These are phyloP conservation scores for Lagopus muta DNA, from an alignment of 2,113 vertebrate genomes.

Conservation along the genomic window DNA sequence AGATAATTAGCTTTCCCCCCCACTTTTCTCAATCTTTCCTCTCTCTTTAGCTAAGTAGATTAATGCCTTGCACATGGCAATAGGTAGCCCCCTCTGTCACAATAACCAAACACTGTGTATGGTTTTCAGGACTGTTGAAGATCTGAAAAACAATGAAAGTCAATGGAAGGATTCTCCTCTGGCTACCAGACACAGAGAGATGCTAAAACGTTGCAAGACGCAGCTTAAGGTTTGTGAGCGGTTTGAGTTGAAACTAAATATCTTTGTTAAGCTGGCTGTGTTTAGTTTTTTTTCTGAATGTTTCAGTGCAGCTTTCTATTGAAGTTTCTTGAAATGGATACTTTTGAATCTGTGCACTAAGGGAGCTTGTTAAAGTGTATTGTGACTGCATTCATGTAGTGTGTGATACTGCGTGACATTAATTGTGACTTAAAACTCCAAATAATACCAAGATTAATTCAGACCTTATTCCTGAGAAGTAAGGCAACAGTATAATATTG, in stretches of 20 bases:
- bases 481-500: not conserved
- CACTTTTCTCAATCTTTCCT: not conserved
- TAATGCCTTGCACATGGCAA: not conserved
- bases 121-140: conserved; percentile 91
- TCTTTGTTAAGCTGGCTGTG: not conserved
- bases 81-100: not conserved
- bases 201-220: conserved; percentile 98
- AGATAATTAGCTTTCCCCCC: rapidly evolving
- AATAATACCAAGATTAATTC: not conserved
- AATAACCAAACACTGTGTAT: not conserved
- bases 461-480: not conserved
- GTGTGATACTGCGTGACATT: rapidly evolving
- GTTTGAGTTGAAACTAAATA: not conserved
- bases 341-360: rapidly evolving
- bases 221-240: conserved; percentile 93
- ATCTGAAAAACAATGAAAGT: conserved; percentile 96
- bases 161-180: conserved; percentile 98
- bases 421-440: not conserved
- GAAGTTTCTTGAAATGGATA: not conserved
- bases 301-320: not conserved
- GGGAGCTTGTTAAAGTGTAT: not conserved
- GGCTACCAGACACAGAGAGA: conserved; percentile 93
- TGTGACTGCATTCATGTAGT: not conserved
- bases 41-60: not conserved
- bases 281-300: not conserved